Evolutionary conservation across 2,888 invertebrate species (phyloP).

Genomic region (Sialis fuliginosa): DNA sequence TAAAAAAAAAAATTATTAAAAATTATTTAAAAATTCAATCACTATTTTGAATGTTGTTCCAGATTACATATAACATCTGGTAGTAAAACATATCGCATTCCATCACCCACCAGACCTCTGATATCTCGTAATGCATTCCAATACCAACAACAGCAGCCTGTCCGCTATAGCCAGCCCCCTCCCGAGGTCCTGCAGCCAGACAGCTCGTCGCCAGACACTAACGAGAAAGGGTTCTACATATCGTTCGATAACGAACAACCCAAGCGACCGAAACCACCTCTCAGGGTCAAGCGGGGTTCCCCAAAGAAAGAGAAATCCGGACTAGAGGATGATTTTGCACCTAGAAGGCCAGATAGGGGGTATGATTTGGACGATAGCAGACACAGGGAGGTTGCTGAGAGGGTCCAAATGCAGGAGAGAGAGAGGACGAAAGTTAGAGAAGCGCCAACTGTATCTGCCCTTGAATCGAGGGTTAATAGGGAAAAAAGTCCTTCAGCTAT

Average conservation of each 20-base stretch:
- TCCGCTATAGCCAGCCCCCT: constrained; percentile 21
- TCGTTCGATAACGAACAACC: constrained; percentile 81
- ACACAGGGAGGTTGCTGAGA: background rate
- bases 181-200: constrained; percentile 16
- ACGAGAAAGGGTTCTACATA: constrained; percentile 81
- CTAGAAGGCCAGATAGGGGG: background rate
- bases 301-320: constrained; percentile 52
- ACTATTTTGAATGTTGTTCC: too few relatives aligned
- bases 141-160: constrained; percentile 22
- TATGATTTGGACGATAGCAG: background rate
- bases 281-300: constrained; percentile 55
- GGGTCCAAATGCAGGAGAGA: background rate
- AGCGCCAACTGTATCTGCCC: background rate
- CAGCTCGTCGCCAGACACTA: constrained; percentile 24
- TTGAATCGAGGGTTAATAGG: constrained; percentile 21
- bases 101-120: constrained; percentile 67
- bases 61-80: constrained; percentile 68
- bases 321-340: constrained; percentile 2
- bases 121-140: constrained; percentile 55
- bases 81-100: constrained; percentile 73
- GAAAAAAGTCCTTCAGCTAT: constrained; percentile 25
- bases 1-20: too few relatives aligned
- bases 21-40: too few relatives aligned
- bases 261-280: constrained; percentile 74
- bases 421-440: background rate